Evolutionary conservation across 2,888 invertebrate genomes (phyloP), one percentile per base, ranked within the genome.

Genomic region (Cyclophora albipunctata): DNA sequence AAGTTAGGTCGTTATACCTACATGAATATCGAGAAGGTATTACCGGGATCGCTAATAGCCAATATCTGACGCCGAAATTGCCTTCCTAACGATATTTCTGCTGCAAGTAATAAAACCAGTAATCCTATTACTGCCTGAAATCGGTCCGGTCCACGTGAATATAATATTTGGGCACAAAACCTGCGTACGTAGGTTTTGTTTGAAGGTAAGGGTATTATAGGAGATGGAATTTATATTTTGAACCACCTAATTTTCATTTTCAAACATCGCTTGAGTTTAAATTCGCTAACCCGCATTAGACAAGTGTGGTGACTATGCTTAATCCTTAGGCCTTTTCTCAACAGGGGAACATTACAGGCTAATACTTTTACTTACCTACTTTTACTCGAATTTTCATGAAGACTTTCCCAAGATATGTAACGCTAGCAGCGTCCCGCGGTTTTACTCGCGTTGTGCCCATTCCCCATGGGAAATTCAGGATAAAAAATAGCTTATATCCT

Each of bases 61-160:
- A 86, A 87, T 86, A 86, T 86, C 82, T 82, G 82, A 73, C 77
- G 73, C 78, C 83, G 73, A 86, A 85, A 87, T 85, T 86, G 85
- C 81, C 78, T 84, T 78, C 79, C 80, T 84, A 84, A 86, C 85
- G 82, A 82, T 83, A 86, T 86, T 86, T 84, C 83, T 78, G 81
- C 72, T 74, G 77, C 75, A 73, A 79, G 80, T 84, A 84, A 86
- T 86, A 85, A 84, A 84, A 84, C 76, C 80, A 68, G 67, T 84
- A 84, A 85, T 84, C 80, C 78, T 78, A 79, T 85, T 84, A 85
- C 71, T 45, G 66, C 64, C 60, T 68, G 72, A 64, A 79, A 78
- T 71, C 73, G 74, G 70, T 82, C 79, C 72, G 64, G 68, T 66
- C 60, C 69, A 75, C 72, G 72, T 69, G 69, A 72, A 69, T 67